These are phyloP conservation scores for Menidia beryllina DNA, from an alignment of 2,113 vertebrate species.

Conservation along the genomic window DNA sequence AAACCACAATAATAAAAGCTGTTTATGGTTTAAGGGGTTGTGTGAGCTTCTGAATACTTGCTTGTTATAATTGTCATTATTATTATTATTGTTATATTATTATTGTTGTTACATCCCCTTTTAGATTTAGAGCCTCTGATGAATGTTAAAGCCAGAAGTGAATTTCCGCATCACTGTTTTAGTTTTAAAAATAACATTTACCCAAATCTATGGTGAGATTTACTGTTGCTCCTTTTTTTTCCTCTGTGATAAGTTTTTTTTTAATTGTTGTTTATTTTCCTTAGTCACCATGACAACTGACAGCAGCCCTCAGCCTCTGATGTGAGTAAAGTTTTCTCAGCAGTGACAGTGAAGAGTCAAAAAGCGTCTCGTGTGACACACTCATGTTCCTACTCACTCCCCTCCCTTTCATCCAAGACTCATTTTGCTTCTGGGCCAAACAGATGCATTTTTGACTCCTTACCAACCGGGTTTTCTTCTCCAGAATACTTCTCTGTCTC, in stretches of 20 bases:
- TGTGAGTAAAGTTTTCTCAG: conserved; percentile 9
- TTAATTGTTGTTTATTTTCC: conserved; percentile 39
- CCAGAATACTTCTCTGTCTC: conserved; percentile 45
- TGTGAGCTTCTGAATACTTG: not conserved
- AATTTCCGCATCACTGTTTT: conserved; percentile 2
- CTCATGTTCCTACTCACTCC: conserved; percentile 47
- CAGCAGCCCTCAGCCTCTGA: conserved; percentile 26
- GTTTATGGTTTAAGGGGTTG: not conserved
- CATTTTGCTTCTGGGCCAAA: conserved; percentile 62
- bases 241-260: conserved; percentile 14
- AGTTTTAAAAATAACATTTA: no score
- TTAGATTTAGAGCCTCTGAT: not conserved
- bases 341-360: conserved; percentile 46
- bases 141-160: not conserved
- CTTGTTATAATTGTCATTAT: not conserved
- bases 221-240: not conserved
- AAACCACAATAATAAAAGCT: not conserved
- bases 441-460: conserved; percentile 67
- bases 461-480: conserved; percentile 50
- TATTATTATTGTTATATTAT: no score
- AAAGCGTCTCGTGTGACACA: conserved; percentile 48
- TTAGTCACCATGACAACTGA: conserved; percentile 58
- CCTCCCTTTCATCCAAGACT: conserved; percentile 50
- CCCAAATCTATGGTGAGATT: conserved; percentile 2
- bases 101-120: no score